Evolutionary conservation across 2,888 invertebrate genomes (phyloP), one percentile per base, ranked within the genome.

Genomic region (Meteorus colon): DNA sequence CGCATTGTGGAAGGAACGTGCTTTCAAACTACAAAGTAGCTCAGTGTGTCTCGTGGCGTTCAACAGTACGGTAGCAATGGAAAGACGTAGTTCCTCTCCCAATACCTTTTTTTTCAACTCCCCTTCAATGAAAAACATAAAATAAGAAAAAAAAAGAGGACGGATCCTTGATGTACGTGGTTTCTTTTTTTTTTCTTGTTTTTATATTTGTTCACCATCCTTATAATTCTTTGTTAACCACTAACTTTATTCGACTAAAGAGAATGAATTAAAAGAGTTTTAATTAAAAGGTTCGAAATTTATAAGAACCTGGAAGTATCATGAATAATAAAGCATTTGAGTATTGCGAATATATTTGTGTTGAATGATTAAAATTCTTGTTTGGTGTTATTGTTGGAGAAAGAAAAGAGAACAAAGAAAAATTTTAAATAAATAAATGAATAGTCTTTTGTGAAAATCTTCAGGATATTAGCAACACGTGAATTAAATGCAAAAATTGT

Each of bases 1-100:
- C 83, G 84, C 84, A 84, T 75, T 81, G 74, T 77, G 81, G 84
- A 85, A 85, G 82, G 85, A 83, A 83, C 81, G 77, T 80, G 84
- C 82, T 85, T 85, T 85, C 80, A 67, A 79, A 83, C 80, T 79
- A 55, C 55, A 55, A 55, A n/a, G 8, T 55, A 19, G 19, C 8
- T 82, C 84, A 84, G 85, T 85, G 75, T 82, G 80, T 76, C 79
- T 74, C 77, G 41, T 76, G 80, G 73, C 77, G 80, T 80, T 83
- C 81, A 78, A 78, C 75, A 72, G 78, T 68, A 71, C 79, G 78
- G 79, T 80, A 31, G 62, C 71, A 69, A 55, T 51, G 65, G 51
- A 75, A 55, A 34, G 63, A 34, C 65, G 48, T 65, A 76, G 66
- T 48, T 66, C 34, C 62, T 24, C 69, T 37, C 27, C 29, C 72